Evolutionary conservation across 2,888 invertebrate species (phyloP), one percentile per base, ranked within the genome.

Genomic region (Drosophila anomelani): DNA sequence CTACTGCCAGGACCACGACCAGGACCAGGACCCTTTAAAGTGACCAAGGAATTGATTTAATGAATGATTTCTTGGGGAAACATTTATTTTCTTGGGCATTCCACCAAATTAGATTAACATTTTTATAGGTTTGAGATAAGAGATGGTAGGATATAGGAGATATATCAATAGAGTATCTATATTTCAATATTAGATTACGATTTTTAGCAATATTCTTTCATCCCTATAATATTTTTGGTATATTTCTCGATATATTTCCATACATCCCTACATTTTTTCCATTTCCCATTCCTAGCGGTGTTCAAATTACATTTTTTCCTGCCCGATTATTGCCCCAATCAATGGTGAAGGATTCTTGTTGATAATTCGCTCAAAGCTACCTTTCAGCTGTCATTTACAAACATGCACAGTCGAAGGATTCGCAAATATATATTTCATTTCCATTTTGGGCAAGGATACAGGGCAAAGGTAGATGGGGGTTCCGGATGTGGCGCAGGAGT

Each of bases 371-470:
- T 32, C 41, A 64, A 49, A 41, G 34, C 60, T 39, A 38, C 36
- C 38, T 39, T 47, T 47, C 17, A 63, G 9, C 57, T 43, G 60
- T 57, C 60, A 62, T 36, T 58, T 44, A 6, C 51, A 53, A 23
- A 20, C 58, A 57, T 29, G 43, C 43, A 17, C 57, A 61, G n/a
- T 26, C 56, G 34, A 55, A 43, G 43, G 58, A 20, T 34, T 58
- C 13, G 57, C 60, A 58, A 58, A 62, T 62, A 57, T 56, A 61
- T 44, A 58, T 58, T 58, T 17, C 43, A 62, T 44, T 44, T 55
- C 26, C 6, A 13, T 58, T 58, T 36, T 3, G 38, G 34, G 15
- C 4, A 38, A 36, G 43, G 29, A 29, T 29, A 29, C 8, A 29
- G 15, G 36, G 36, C 12, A 34, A 15, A 13, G 12, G 7, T 26